Evolutionary conservation across 2,113 vertebrate species (phyloP), one percentile per base, ranked within the genome.

Genomic region (Calidris pygmaea): DNA sequence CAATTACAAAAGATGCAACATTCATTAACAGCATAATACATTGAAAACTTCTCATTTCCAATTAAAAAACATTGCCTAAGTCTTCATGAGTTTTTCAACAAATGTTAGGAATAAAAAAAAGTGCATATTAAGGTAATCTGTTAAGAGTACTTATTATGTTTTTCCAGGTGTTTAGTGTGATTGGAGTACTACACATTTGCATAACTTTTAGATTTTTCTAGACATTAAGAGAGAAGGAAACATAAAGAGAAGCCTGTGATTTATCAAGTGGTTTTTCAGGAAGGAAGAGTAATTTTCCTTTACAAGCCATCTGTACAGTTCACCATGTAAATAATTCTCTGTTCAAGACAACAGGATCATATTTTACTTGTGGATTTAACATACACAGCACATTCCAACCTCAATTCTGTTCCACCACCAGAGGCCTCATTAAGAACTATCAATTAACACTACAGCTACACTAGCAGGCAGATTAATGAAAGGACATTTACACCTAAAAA

Each of bases 191-290:
- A 76, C 6, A 37, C 18, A 97, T 97, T 97, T 97, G 95, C 97
- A 97, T 98, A 97, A 96, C 63, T 92, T 97, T 87, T 45, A 63
- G 89, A 88, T 97, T 95, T 95, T 95, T 83, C 93, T 91, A 97
- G 79, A 91, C 55, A n/a, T 74, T 89, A 86, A 94, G 66, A 95
- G 47, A 92, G 41, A 93, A 92, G 76, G 27, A 96, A 96, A 86
- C 12, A 94, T 78, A 96, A 95, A 97, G 74, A 65, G 48, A 96
- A 95, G 56, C 26, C 39, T 93, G 56, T 95, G 83, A 97, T 97
- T 97, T 97, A 97, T 97, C 91, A 97, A 97, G 97, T 93, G 94
- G 3, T 70, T 96, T 95, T 92, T 95, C 95, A 97, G 92, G 96
- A 97, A 97, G 93, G 82, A 97, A 94, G 89, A 97, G 85, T 76